Evolutionary conservation across 2,888 invertebrate genomes (phyloP).

Genomic region (Actias luna): DNA sequence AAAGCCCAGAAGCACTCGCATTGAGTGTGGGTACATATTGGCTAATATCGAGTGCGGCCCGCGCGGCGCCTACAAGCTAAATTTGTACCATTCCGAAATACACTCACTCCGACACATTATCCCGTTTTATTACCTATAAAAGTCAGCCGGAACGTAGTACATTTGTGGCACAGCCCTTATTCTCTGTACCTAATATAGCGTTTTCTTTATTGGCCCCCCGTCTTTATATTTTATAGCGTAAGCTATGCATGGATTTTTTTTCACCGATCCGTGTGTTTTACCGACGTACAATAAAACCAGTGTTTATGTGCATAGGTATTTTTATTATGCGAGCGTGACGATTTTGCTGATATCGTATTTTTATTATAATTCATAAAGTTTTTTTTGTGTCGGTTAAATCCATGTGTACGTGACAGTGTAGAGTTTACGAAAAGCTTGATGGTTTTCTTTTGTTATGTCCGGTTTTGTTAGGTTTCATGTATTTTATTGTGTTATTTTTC

Average conservation of each 20-base stretch:
- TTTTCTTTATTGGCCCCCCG: conserved; percentile 67
- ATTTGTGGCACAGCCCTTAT: conserved; percentile 76
- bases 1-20: conserved; percentile 27
- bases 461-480: neutral
- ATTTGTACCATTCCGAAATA: conserved; percentile 79
- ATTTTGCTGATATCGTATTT: conserved; percentile 65
- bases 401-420: conserved; percentile 15
- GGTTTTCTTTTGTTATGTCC: conserved; percentile 10
- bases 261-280: conserved; percentile 68
- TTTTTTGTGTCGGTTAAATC: conserved; percentile 33
- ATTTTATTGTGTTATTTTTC: neutral
- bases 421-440: conserved; percentile 11
- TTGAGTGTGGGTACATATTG: conserved; percentile 57
- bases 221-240: conserved; percentile 67
- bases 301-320: conserved; percentile 55
- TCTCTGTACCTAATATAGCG: conserved; percentile 74
- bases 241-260: conserved; percentile 71
- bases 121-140: conserved; percentile 80
- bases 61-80: conserved; percentile 67
- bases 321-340: conserved; percentile 68
- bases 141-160: conserved; percentile 75
- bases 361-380: conserved; percentile 71
- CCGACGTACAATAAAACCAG: conserved; percentile 60
- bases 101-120: conserved; percentile 78
- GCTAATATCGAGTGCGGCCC: conserved; percentile 57